Conservation (phyloP, 2,113 vertebrate genomes). For the Cryptotis parvus region DNA sequence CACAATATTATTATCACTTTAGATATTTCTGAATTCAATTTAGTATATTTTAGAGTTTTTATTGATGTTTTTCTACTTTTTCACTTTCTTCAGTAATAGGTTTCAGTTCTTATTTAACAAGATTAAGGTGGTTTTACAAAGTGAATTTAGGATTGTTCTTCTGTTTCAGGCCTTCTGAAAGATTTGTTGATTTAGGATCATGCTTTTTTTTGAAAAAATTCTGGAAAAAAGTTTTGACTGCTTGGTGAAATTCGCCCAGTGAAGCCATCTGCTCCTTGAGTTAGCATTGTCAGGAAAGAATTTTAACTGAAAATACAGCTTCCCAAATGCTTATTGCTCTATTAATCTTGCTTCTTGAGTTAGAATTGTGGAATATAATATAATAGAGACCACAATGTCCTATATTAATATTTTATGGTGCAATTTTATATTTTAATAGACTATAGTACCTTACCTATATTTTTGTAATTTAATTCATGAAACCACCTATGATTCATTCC, state of each 20-base stretch:
- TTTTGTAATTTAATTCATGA: conserved; percentile 43
- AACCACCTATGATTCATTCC: conserved; percentile 20
- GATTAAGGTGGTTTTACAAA: conserved; percentile 14
- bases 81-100: conserved; percentile 19
- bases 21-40: background rate
- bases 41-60: conserved; percentile 4
- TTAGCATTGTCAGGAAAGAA: conserved; percentile 7
- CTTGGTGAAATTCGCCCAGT: background rate
- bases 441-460: background rate
- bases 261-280: background rate
- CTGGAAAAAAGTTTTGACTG: background rate
- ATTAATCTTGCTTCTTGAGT: background rate
- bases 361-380: background rate
- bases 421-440: conserved; percentile 20
- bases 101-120: background rate
- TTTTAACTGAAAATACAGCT: conserved; percentile 15
- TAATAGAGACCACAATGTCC: background rate
- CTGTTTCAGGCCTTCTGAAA: background rate
- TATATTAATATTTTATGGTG: background rate
- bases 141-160: background rate
- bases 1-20: background rate
- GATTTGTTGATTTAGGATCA: background rate
- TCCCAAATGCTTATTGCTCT: background rate
- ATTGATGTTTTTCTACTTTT: background rate
- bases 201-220: background rate